phyloP scores from a whole-genome alignment of 30 jellyfish, hydroid and myxozoan species.

The Chironex yamaguchii region DNA sequence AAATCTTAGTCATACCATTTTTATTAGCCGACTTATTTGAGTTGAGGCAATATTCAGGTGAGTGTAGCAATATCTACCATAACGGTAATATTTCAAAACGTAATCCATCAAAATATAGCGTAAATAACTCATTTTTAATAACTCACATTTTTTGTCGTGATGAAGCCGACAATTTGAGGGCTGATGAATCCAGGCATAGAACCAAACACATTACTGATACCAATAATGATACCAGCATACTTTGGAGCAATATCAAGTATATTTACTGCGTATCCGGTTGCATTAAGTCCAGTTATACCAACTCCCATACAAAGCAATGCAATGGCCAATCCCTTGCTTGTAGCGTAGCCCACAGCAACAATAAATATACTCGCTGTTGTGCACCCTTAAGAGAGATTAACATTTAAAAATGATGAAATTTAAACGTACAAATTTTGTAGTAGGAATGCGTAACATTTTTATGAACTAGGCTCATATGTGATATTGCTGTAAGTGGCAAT shows the following conservation, averaged over 20 bases:
- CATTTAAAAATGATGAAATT: neutral
- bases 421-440: no score
- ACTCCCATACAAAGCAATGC: conserved; percentile 95
- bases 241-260: conserved; percentile 98
- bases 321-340: conserved; percentile 93
- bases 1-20: no score
- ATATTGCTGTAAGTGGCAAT: no score
- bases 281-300: conserved; percentile 99
- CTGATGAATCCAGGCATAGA: conserved; percentile 99
- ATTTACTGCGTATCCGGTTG: conserved; percentile 99
- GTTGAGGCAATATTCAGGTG: no score
- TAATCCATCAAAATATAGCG: no score
- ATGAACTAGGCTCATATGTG: no score
- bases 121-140: no score
- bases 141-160: conserved; percentile 96
- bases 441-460: no score
- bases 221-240: conserved; percentile 98
- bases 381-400: conserved; percentile 76
- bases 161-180: conserved; percentile 97
- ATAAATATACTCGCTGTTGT: conserved; percentile 97
- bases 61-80: no score
- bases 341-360: conserved; percentile 99
- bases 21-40: no score
- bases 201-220: conserved; percentile 98
- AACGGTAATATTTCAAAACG: no score